phyloP scores from a whole-genome alignment of 2,797 vertebrate species.

The Morus bassanus region DNA sequence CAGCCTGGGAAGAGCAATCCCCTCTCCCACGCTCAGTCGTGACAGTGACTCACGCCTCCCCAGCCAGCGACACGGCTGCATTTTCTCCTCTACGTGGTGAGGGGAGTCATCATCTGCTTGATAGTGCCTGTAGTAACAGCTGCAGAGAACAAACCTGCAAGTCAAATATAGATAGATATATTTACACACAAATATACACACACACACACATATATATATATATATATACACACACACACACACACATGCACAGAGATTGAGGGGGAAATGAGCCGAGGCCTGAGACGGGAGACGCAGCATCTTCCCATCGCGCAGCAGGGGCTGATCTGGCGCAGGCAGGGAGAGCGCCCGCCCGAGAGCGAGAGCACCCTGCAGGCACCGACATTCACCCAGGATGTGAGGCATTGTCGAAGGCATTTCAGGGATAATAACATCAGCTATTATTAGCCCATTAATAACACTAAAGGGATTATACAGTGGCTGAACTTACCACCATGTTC shows the following conservation, averaged over 20 bases:
- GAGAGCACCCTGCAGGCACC: neutral
- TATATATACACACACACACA: too few relatives aligned
- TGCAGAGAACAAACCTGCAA: neutral
- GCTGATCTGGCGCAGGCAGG: neutral
- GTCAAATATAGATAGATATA: too few relatives aligned
- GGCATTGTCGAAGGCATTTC: neutral
- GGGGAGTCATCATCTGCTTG: neutral
- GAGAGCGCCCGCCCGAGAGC: accelerated
- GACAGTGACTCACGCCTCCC: neutral
- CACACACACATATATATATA: accelerated
- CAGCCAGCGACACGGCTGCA: neutral
- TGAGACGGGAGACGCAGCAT: neutral
- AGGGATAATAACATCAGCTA: neutral
- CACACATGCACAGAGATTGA: neutral
- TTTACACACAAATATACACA: too few relatives aligned
- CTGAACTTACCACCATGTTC: neutral
- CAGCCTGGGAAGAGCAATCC: neutral
- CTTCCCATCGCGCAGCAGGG: accelerated
- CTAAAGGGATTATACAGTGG: neutral
- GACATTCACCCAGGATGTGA: accelerated
- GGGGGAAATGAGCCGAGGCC: neutral
- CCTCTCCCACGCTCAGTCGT: accelerated
- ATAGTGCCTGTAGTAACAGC: neutral
- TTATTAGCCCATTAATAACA: conserved; percentile 11
- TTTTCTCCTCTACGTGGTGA: neutral